Base-by-base conservation (phyloP, 2,113 vertebrate species). In the Leptodactylus fuscus region DNA sequence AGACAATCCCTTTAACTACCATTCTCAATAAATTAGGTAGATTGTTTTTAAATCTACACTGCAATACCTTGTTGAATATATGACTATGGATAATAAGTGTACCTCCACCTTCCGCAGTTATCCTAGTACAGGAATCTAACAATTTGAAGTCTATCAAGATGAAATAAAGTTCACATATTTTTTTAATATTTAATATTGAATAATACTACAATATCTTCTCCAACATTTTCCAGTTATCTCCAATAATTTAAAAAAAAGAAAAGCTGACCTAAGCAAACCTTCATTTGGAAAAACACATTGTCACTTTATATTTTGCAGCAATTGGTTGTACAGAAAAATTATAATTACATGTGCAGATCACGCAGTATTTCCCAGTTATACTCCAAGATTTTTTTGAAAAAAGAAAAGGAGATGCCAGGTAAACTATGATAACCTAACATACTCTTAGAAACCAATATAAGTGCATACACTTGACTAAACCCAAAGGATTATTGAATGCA, bases 191-290 rank as follows among this genome's bases (percentile, higher is more conserved):
- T 12, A 27, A 60, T 32, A 62, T 18, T 67, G 5, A 38, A 36
- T 36, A 36, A 2, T 5, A 29, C 9, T 15, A 67, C 32, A 34
- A 67, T 9, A 36, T 69, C 6, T 69, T 69, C 18, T 20, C 15
- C 1, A 69, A 36, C 65, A 69, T 69, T 36, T 69, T 69, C 65
- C 65, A 69, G 65, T 69, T 69, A 22, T 29, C 15, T 34, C 62
- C 62, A 34, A 34, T 67, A 67, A 34, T 20, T 67, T 29, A 65
- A 65, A 34, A 62, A 62, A 36, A 16, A 1, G 12, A 48, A 48
- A 48, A 48, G 13, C 46, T 48, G 34, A 18, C 62, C 62, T 67
- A 16, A 67, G 29, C 29, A 67, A 67, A 67, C 32, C 13, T 62
- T 2, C 10, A 62, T 15, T 46, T 75, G 41, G 18, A 15, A 15